phyloP scores from a whole-genome alignment of 2,888 invertebrate genomes.

The Apotomis capreana region DNA sequence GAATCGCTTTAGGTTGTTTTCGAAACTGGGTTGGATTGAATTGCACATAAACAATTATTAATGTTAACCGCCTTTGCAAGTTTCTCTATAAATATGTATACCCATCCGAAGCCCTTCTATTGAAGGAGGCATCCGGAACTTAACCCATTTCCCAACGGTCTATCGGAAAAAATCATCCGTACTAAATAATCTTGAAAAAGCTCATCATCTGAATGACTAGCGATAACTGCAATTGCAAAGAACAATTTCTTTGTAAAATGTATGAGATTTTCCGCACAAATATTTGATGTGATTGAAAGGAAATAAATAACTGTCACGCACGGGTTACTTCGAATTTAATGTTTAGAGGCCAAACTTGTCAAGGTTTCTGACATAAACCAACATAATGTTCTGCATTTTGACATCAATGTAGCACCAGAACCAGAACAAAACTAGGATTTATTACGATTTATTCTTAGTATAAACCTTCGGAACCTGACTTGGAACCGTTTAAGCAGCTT shows the following conservation, averaged over 20 bases:
- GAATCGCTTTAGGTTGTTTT: conserved; percentile 10
- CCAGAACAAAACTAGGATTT: conserved; percentile 3
- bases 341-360: background rate
- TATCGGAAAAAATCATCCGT: too few relatives aligned
- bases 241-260: too few relatives aligned
- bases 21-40: background rate
- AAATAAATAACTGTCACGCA: background rate
- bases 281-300: background rate
- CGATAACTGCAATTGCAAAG: too few relatives aligned
- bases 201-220: too few relatives aligned
- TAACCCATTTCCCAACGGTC: too few relatives aligned
- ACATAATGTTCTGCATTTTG: background rate
- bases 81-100: too few relatives aligned
- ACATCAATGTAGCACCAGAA: background rate
- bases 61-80: too few relatives aligned
- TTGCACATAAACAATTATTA: background rate
- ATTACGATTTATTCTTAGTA: conserved; percentile 1
- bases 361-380: background rate
- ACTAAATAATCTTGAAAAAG: too few relatives aligned
- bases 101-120: too few relatives aligned
- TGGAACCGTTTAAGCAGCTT: conserved; percentile 28
- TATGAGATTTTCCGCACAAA: too few relatives aligned
- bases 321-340: background rate
- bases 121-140: too few relatives aligned
- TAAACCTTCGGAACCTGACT: conserved; percentile 26